Conservation (phyloP, 35 echinoderm and acorn worm genomes). For the Apostichopus japonicus region DNA sequence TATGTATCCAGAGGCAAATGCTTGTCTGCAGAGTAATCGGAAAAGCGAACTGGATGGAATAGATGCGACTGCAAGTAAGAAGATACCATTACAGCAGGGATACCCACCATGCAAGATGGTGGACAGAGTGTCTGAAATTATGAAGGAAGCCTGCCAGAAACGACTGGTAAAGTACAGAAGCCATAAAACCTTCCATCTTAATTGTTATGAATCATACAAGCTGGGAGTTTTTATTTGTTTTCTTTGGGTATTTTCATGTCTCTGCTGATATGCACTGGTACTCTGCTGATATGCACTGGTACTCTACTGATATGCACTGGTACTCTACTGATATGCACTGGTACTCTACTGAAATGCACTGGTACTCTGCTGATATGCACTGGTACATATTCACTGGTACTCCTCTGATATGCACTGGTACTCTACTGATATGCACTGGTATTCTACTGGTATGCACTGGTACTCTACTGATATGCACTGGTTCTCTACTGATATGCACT, state of each 20-base stretch:
- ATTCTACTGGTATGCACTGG: too few species aligned
- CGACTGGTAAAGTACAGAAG: background rate
- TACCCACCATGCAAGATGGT: slow-evolving; percentile 16
- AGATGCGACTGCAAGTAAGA: background rate
- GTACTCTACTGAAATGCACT: background rate
- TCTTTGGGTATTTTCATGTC: background rate
- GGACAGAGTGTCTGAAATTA: background rate
- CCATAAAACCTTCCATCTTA: background rate
- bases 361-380: background rate
- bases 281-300: too few species aligned
- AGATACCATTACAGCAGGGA: background rate
- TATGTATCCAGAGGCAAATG: background rate
- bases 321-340: background rate
- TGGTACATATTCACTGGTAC: background rate
- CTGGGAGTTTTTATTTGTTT: background rate
- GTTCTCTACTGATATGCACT: too few species aligned
- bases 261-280: background rate
- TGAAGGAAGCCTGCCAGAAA: slow-evolving; percentile 16
- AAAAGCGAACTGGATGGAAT: background rate
- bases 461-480: too few species aligned
- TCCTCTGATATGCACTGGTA: background rate
- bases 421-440: too few species aligned
- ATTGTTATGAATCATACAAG: background rate
- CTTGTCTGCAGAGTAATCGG: background rate
- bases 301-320: too few species aligned